Conservation (phyloP, 2,113 vertebrate genomes). For the Dipodomys stephensi region DNA sequence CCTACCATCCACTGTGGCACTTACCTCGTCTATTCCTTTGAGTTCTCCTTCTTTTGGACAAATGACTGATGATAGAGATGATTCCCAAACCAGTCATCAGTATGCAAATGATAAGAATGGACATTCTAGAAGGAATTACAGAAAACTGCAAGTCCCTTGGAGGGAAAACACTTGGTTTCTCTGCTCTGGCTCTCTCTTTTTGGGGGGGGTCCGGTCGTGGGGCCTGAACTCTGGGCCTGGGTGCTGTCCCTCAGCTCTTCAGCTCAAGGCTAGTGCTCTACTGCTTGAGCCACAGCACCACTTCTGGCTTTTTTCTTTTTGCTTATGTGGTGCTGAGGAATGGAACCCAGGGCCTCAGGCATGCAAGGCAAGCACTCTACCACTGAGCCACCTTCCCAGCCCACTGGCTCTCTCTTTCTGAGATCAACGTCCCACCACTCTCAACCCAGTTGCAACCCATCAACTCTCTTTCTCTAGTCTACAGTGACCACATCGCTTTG, state of each 20-base stretch:
- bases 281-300: no score
- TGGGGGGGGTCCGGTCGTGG: no score
- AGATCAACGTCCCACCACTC: not conserved
- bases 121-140: slow-evolving; percentile 49
- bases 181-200: not conserved
- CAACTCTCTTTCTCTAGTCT: not conserved
- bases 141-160: not conserved
- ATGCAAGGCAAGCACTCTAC: no score
- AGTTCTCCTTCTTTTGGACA: slow-evolving; percentile 35
- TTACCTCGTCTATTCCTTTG: slow-evolving; percentile 45
- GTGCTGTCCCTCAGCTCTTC: no score
- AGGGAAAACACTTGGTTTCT: not conserved
- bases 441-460: not conserved
- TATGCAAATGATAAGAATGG: slow-evolving; percentile 42
- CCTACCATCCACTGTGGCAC: not conserved
- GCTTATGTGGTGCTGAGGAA: no score
- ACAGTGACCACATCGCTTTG: not conserved
- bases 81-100: slow-evolving; percentile 23
- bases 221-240: no score
- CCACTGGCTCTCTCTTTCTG: not conserved
- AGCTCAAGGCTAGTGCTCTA: no score
- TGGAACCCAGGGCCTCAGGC: no score
- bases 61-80: slow-evolving; percentile 19
- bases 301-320: no score
- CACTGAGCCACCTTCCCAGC: no score